Conservation (phyloP, 2,888 invertebrate genomes). For the Apamea anceps region DNA sequence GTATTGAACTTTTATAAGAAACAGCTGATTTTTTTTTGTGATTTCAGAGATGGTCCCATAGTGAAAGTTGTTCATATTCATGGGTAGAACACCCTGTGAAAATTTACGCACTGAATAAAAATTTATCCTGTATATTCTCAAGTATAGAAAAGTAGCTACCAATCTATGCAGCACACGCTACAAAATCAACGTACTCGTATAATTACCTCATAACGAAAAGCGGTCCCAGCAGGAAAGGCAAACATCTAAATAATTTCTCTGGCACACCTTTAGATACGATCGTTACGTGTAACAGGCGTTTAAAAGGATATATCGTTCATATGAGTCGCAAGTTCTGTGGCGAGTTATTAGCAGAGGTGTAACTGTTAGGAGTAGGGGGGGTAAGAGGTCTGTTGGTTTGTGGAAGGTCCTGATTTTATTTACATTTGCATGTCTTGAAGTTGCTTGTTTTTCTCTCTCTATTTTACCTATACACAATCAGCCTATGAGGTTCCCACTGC, state of each 20-base stretch:
- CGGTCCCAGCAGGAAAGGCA: slow-evolving; percentile 60
- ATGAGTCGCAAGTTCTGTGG: slow-evolving; percentile 69
- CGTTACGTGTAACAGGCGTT: slow-evolving; percentile 73
- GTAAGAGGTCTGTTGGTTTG: neutral
- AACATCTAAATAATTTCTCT: slow-evolving; percentile 70
- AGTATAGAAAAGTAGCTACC: neutral
- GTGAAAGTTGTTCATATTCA: too few species aligned
- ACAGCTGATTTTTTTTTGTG: too few species aligned
- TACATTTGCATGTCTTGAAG: neutral
- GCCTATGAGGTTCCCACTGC: too few species aligned
- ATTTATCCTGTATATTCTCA: too few species aligned
- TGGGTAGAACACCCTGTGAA: too few species aligned
- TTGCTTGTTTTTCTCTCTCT: neutral
- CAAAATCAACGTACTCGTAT: slow-evolving; percentile 18
- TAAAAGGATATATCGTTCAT: slow-evolving; percentile 82
- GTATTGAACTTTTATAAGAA: too few species aligned
- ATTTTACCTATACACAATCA: too few species aligned
- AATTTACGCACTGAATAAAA: too few species aligned
- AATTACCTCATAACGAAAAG: slow-evolving; percentile 50
- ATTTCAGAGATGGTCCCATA: too few species aligned
- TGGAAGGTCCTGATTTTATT: slow-evolving; percentile 30
- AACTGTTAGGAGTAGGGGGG: slow-evolving; percentile 57
- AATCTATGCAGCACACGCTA: neutral
- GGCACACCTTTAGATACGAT: slow-evolving; percentile 68
- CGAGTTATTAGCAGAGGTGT: slow-evolving; percentile 65